Conservation (phyloP, 2,113 vertebrate genomes). For the Pyxicephalus adspersus region DNA sequence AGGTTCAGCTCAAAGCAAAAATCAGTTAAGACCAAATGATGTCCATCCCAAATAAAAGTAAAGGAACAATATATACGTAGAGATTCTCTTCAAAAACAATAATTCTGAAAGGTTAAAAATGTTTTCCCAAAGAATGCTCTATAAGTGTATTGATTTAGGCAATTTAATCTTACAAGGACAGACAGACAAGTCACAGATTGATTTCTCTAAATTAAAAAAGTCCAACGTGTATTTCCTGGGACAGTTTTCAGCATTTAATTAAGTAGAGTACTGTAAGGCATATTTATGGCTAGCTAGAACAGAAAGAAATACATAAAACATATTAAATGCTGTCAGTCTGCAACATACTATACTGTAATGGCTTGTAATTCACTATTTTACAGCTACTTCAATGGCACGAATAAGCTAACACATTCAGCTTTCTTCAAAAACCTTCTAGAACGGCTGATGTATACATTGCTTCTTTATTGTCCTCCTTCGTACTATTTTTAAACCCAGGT, state of each 20-base stretch:
- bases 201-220: not conserved
- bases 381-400: not conserved
- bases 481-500: constrained; percentile 21
- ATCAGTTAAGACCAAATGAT: no score
- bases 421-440: not conserved
- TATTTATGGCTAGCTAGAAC: constrained; percentile 3
- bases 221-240: not conserved
- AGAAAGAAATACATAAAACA: constrained; percentile 9
- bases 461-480: constrained; percentile 12
- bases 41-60: no score
- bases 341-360: constrained; percentile 18
- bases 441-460: not conserved
- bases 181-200: not conserved
- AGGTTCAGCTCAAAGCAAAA: no score
- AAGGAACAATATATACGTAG: no score
- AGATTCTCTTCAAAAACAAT: no score
- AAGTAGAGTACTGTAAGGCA: constrained; percentile 7
- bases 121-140: no score
- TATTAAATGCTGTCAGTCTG: not conserved
- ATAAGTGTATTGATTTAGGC: no score
- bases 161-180: not conserved
- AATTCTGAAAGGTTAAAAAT: no score
- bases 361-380: constrained; percentile 17
- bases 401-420: not conserved
- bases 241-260: constrained; percentile 29